A percentile compares a stretch with the other conserved stretches of the same genome.
Evolutionary conservation across 2,113 vertebrate genomes (phyloP).

Genomic region (Chloropsis cyanopogon): DNA sequence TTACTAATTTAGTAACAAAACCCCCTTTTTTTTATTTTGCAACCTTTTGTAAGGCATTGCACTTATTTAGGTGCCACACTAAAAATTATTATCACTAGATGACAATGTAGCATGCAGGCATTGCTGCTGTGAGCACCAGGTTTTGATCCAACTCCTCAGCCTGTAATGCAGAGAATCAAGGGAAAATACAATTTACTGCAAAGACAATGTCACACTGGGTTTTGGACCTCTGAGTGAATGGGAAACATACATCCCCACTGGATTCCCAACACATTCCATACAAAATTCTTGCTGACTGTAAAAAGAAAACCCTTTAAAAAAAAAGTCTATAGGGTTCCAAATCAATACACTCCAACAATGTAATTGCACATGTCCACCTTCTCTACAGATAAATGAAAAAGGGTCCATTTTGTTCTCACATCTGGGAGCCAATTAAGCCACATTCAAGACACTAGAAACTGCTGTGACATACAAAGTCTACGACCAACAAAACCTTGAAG

Average conservation of each 20-base stretch:
- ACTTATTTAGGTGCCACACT: neutral
- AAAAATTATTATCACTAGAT: neutral
- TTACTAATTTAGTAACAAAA: neutral
- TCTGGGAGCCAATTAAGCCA: constrained; percentile 12
- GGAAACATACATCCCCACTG: neutral
- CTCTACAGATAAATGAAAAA: neutral
- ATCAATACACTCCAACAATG: neutral
- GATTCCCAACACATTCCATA: neutral
- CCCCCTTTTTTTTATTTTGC: neutral
- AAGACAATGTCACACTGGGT: neutral
- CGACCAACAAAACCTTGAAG: neutral
- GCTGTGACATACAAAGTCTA: neutral
- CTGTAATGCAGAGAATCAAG: neutral
- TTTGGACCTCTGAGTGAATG: neutral
- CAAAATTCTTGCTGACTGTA: neutral
- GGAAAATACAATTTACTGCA: neutral
- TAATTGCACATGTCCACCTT: neutral
- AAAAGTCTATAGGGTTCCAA: neutral
- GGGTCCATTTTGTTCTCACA: neutral
- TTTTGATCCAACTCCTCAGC: neutral
- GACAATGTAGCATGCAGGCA: neutral
- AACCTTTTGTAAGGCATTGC: neutral
- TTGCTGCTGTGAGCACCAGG: neutral
- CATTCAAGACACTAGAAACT: neutral
- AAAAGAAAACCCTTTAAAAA: neutral